Evolutionary conservation across 1,140 invertebrate genomes (phyloP).

Genomic region (Lepidurus apus): DNA sequence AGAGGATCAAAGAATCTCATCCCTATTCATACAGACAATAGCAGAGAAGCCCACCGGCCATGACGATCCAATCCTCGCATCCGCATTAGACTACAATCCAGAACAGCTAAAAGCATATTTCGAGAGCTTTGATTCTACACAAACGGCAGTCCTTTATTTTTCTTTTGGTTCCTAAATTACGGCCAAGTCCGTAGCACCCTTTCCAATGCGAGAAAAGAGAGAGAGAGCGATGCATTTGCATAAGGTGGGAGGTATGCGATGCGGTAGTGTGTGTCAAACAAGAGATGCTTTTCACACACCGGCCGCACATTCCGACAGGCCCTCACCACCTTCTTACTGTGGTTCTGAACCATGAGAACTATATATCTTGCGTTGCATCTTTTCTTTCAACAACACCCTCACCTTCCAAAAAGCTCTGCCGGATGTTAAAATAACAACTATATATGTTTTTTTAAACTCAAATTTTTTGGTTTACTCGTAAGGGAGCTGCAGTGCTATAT

Average conservation of each 20-base stretch:
- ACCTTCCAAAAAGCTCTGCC: too few relatives aligned
- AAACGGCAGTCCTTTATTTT: background rate
- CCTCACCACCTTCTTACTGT: background rate
- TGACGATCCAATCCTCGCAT: background rate
- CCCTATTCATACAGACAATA: background rate
- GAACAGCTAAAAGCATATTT: slow-evolving; percentile 15
- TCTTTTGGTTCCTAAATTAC: background rate
- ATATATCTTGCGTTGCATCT: background rate
- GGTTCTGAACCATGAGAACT: background rate
- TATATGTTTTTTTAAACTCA: too few relatives aligned
- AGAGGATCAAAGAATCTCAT: slow-evolving; percentile 1
- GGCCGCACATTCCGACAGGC: slow-evolving; percentile 20
- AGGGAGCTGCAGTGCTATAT: too few relatives aligned
- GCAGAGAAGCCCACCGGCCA: background rate
- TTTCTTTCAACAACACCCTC: background rate
- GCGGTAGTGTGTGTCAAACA: slow-evolving; percentile 18
- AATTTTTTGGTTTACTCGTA: too few relatives aligned
- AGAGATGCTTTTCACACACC: slow-evolving; percentile 11
- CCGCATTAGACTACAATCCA: background rate
- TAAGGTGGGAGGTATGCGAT: slow-evolving; percentile 21
- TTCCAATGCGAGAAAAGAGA: background rate
- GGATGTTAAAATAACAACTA: too few relatives aligned
- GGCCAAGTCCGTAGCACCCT: background rate
- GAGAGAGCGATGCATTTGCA: slow-evolving; percentile 1
- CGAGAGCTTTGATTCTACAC: background rate